Base-by-base conservation (phyloP, 2,888 invertebrate species). In the Agrochola lychnidis region DNA sequence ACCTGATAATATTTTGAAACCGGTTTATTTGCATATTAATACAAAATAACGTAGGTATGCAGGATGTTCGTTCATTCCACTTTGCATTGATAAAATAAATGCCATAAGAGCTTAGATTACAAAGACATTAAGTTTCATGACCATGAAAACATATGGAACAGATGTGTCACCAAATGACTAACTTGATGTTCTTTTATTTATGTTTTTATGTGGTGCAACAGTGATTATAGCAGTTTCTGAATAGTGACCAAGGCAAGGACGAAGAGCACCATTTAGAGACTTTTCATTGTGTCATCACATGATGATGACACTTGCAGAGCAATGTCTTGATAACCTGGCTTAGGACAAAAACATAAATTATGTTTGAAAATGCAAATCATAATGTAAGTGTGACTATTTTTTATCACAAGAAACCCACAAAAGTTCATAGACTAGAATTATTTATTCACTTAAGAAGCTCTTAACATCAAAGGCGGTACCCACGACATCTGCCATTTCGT, bases 1-100 rank as follows among this genome's bases (percentile, higher is more conserved):
- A 79, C 61, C 68, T 76, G 56, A 82, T 61, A 72, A 78, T 75
- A 74, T 70, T 73, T 63, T 68, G 16, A 56, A 81, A 79, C 70
- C 9, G 10, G 73, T 72, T 86, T 73, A 66, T 76, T 84, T 74
- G 59, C 69, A 87, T 86, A 74, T 73, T 76, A 56, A 40, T 63
- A 63, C 10, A 69, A 81, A 69, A 57, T n/a, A 25, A 53, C 67
- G 1, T 66, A 40, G 25, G 9, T 6, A 67, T 70, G 53, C 53
- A 72, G 61, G 70, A 78, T 78, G 66, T 64, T 30, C 36, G 10
- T 53, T 53, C 1, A 51, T 61, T 71, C 45, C 36, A 42, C 40
- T 64, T 64, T 14, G 40, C 19, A 56, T 80, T 70, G 4, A 61
- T 69, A 25, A 63, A 70, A 73, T 62, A 25, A 57, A 67, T 69